Evolutionary conservation across 2,113 vertebrate species (phyloP), one percentile per base, ranked within the genome.

Genomic region (Anguilla rostrata): DNA sequence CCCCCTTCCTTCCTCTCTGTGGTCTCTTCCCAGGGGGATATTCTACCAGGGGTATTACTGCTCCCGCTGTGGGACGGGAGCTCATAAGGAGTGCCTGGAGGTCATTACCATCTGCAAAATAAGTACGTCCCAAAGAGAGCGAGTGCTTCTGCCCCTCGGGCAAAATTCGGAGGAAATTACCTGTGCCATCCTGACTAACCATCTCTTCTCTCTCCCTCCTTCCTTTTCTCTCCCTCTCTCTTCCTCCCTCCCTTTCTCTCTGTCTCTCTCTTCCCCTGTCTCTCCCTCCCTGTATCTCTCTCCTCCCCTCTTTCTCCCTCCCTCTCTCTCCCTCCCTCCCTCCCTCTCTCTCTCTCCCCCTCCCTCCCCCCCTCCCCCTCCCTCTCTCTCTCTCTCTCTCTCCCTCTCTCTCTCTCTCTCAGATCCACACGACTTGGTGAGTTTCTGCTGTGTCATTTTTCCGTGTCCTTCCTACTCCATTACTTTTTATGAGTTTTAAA

Each of bases 31-130:
- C 90, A 99, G 98, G 93, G 98, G 98, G 81, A 98, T 98, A 83
- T 99, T 99, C 94, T 99, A 99, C 92, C 98, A 99, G 93, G 98
- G 98, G 41, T 99, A 99, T 89, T 96, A 96, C 92, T 99, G 98
- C 88, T 95, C 96, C 83, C 97, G 94, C 89, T 99, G 98, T 86
- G 98, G 97, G 29, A 96, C 97, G 0, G 98, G 98, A 39, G 98
- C 97, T 0, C 98, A 99, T 89, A 99, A 99, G 92, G 98, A 99
- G 92, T 99, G 98, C 89, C 93, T 99, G 93, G 98, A 99, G 90
- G 93, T 96, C 84, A 97, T 98, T 89, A 97, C 97, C 66, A 97
- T 98, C 92, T 99, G 98, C 94, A 98, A 97, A 95, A 97, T 97
- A 2, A 97, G 98, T 99, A 95, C 95, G 98, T 97, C 84, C 90